A percentile compares a stretch with the other conserved stretches of the same genome.
phyloP scores from a whole-genome alignment of 2,797 vertebrate genomes.

The Argyrosomus regius region DNA sequence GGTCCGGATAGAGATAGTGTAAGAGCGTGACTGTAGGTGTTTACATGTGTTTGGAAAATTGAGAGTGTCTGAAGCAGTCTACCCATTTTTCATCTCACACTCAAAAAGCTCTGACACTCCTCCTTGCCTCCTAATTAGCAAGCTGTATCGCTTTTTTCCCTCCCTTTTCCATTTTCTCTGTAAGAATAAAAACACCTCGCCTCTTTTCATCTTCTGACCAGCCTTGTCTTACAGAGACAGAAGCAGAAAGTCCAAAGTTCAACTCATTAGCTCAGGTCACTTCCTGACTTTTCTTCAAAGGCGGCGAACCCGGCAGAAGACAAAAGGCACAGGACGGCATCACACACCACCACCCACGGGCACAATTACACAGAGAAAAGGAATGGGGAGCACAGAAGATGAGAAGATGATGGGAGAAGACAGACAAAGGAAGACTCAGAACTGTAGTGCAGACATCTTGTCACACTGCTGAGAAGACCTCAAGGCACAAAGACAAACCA shows the following conservation, averaged over 20 bases:
- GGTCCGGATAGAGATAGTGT: conserved; percentile 12
- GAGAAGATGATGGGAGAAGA: conserved; percentile 19
- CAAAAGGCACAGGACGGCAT: conserved; percentile 55
- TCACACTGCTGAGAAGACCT: conserved; percentile 16
- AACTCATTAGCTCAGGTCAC: conserved; percentile 90
- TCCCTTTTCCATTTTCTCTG: conserved; percentile 39
- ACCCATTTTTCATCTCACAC: conserved; percentile 71
- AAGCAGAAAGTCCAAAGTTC: conserved; percentile 88
- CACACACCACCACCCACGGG: conserved; percentile 55
- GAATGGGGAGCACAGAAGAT: conserved; percentile 6
- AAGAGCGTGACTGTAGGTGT: conserved; percentile 38
- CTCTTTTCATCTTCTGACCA: conserved; percentile 91
- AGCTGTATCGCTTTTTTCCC: conserved; percentile 74
- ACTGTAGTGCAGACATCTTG: conserved; percentile 5
- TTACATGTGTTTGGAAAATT: conserved; percentile 50
- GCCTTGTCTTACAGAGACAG: conserved; percentile 81
- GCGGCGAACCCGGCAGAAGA: conserved; percentile 53
- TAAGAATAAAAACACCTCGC: conserved; percentile 80
- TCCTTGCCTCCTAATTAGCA: conserved; percentile 91
- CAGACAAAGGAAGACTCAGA: conserved; percentile 9
- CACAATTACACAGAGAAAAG: conserved; percentile 48
- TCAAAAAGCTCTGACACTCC: conserved; percentile 55
- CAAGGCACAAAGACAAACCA: conserved; percentile 8
- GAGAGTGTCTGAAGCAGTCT: conserved; percentile 58
- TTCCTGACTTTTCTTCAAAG: conserved; percentile 88